Evolutionary conservation across 2,888 invertebrate genomes (phyloP).

Genomic region (Philaethria dido): DNA sequence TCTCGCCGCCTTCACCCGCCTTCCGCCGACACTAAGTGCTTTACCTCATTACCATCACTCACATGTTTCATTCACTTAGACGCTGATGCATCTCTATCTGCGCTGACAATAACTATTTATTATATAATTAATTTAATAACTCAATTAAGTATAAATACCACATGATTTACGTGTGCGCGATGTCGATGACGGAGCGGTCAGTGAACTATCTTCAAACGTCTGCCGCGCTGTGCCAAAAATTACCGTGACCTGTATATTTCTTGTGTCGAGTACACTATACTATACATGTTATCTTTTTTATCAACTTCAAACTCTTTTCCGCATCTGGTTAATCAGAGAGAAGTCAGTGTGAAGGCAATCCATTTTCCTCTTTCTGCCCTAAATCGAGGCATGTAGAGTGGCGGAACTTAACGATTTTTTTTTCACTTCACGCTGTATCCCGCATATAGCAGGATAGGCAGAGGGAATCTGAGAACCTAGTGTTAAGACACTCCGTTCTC

Average conservation of each 20-base stretch:
- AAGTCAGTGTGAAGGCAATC: too few relatives aligned
- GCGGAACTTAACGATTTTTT: too few relatives aligned
- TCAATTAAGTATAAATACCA: slow-evolving; percentile 8
- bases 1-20: background rate
- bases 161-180: background rate
- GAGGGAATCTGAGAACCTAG: too few relatives aligned
- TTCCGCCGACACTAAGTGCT: slow-evolving; percentile 23
- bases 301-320: too few relatives aligned
- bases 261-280: background rate
- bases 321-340: too few relatives aligned
- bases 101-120: background rate
- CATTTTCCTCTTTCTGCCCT: too few relatives aligned
- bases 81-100: background rate
- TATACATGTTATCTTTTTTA: too few relatives aligned
- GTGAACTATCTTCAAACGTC: slow-evolving; percentile 1
- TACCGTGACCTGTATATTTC: slow-evolving; percentile 10
- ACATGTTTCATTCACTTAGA: background rate
- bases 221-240: slow-evolving; percentile 6
- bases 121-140: background rate
- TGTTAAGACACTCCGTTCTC: too few relatives aligned
- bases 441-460: too few relatives aligned
- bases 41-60: slow-evolving; percentile 22
- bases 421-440: too few relatives aligned
- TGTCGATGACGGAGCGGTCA: slow-evolving; percentile 8
- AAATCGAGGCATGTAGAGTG: too few relatives aligned